Evolutionary conservation across 2,888 invertebrate genomes (phyloP).

Genomic region (Tetranychus truncatus): DNA sequence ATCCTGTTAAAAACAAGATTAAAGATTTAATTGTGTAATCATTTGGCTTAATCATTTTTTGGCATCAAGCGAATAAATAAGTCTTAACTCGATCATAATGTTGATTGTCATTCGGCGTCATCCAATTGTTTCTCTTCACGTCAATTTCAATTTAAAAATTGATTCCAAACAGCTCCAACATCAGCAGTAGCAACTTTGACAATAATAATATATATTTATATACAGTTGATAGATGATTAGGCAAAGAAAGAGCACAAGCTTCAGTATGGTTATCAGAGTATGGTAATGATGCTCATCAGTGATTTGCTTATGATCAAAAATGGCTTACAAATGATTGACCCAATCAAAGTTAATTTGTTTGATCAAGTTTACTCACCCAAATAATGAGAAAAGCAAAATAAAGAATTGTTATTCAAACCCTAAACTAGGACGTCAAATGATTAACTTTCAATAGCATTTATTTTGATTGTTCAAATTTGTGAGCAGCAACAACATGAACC

Average conservation of each 20-base stretch:
- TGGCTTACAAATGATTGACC: neutral
- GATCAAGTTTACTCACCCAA: conserved; percentile 1
- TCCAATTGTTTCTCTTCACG: no score
- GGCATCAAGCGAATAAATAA: no score
- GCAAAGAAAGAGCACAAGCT: neutral
- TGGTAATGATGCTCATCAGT: neutral
- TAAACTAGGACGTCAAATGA: neutral
- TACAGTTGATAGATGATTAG: no score
- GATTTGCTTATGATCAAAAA: neutral
- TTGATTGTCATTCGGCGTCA: no score
- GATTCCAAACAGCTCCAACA: neutral
- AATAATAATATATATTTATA: no score
- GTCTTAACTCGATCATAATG: no score
- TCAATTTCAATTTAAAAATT: no score
- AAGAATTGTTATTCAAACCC: neutral
- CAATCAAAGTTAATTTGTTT: neutral
- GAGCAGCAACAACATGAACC: no score
- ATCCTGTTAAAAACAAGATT: no score
- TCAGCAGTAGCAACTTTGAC: no score
- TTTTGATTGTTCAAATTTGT: neutral
- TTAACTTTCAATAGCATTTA: neutral
- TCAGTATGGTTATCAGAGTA: neutral
- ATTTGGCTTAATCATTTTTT: no score
- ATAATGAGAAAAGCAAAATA: neutral
- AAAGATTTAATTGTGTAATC: no score